Evolutionary conservation across 2,888 invertebrate species (phyloP), one percentile per base, ranked within the genome.

Genomic region (Drosophila parthenogenetica): DNA sequence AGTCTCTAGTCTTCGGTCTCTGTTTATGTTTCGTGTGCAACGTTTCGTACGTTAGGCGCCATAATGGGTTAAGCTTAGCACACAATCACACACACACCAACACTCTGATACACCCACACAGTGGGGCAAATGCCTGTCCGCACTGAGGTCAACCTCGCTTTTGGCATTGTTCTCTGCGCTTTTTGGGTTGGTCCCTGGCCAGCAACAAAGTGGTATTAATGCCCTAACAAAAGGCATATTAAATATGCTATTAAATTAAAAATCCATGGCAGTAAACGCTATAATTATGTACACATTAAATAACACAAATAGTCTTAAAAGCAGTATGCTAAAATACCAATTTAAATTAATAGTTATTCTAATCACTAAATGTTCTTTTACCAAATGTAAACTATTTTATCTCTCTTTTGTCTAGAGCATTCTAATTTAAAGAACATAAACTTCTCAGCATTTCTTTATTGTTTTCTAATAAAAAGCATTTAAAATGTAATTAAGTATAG

Each of bases 31-130:
- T 76, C 65, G 72, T 77, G 69, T 74, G 72, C 70, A 60, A 51
- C 69, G 68, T 69, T 69, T 74, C 68, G 73, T 75, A 79, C 75
- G 80, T 69, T 71, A 73, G 82, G 82, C 87, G 86, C 86, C 87
- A 77, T 86, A 86, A 86, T 86, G 82, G 86, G 69, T 64, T 69
- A 77, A 69, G 77, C 69, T 79, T 77, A 82, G 61, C 86, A 70
- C 69, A 82, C 72, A 78, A 68, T 70, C 61, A 60, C 73, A 69
- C 67, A 65, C 65, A 22, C 19, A 59, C 13, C 22, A 42, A 51
- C 16, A 60, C 63, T 8, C 22, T 22, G 42, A 19, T 43, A 57
- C 65, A 59, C 71, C 14, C 45, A 72, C 57, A 45, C 37, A 43
- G 19, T 73, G 45, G 35, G 40, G 48, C 48, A 50, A 63, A 49